Base-by-base conservation (phyloP, 2,113 vertebrate genomes). In the Rallus limicola region DNA sequence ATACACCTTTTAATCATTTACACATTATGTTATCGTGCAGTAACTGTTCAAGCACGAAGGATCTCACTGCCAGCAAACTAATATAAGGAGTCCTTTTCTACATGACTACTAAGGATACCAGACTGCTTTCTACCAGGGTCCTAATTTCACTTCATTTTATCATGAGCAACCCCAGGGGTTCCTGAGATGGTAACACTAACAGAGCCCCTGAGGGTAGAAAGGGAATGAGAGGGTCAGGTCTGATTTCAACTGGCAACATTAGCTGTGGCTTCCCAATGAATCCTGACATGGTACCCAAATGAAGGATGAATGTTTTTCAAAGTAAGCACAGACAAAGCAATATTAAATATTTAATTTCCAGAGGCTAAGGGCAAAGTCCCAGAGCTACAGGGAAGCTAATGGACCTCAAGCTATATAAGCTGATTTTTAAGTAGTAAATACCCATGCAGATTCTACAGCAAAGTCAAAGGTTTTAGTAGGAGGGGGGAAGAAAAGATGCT, bases 71-170 rank as follows among this genome's bases (percentile, higher is more conserved):
- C 46, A 80, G 33, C 42, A 93, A 96, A 95, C 42, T 59, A 95
- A 95, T 93, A 53, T 69, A 84, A 90, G 68, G 59, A 62, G 65
- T 74, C 23, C 44, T 68, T 96, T 95, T 94, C 95, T 97, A 97
- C 97, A 97, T 98, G 97, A 97, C 95, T 94, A 95, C 85, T 95
- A 98, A 97, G 94, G 93, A 97, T 97, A 98, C 97, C 97, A 98
- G 93, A 94, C 97, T 96, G 82, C 82, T 95, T 96, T 97, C 97
- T 96, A 97, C 95, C 96, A 97, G 82, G 92, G 96, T 93, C 90
- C 97, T 98, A 96, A 98, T 98, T 98, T 97, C 97, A 97, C 95
- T 97, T 98, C 95, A 98, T 98, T 98, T 98, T 96, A 98, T 94
- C 97, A 96, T 81, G 96, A 97, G 92, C 91, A 94, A 95, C 93